phyloP scores from a whole-genome alignment of 2,888 invertebrate genomes.

The Hemicrepidius hirtus region DNA sequence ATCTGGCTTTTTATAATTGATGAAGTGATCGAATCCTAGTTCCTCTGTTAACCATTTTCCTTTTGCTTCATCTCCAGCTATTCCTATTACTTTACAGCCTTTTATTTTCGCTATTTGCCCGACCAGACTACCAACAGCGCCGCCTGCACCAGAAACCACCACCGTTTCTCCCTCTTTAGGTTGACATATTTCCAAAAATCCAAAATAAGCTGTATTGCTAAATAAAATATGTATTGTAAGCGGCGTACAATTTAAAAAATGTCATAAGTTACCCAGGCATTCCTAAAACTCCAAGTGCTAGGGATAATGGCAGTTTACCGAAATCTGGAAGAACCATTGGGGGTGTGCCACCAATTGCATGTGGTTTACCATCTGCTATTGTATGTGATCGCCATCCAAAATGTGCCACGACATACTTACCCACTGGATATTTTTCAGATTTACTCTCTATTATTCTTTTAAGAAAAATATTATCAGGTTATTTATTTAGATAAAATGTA shows the following conservation, averaged over 20 bases:
- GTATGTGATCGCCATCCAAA: constrained; percentile 83
- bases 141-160: constrained; percentile 84
- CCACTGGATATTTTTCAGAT: constrained; percentile 78
- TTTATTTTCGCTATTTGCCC: constrained; percentile 87
- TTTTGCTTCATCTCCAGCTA: constrained; percentile 83
- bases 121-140: constrained; percentile 85
- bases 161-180: constrained; percentile 84
- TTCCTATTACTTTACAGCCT: constrained; percentile 82
- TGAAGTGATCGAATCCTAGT: constrained; percentile 81
- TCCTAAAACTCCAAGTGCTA: constrained; percentile 79
- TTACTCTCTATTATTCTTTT: constrained; percentile 81
- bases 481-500: background rate
- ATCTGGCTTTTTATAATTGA: constrained; percentile 82
- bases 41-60: constrained; percentile 79
- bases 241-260: background rate
- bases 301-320: constrained; percentile 76
- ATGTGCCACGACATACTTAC: constrained; percentile 77
- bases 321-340: constrained; percentile 74
- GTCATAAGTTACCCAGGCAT: constrained; percentile 1
- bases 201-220: constrained; percentile 85
- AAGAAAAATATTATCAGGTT: background rate
- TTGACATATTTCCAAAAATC: constrained; percentile 81
- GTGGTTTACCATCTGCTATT: constrained; percentile 80
- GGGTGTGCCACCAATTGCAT: constrained; percentile 65
- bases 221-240: background rate